Conservation (phyloP, 2,113 vertebrate genomes). For the Pantherophis guttatus region DNA sequence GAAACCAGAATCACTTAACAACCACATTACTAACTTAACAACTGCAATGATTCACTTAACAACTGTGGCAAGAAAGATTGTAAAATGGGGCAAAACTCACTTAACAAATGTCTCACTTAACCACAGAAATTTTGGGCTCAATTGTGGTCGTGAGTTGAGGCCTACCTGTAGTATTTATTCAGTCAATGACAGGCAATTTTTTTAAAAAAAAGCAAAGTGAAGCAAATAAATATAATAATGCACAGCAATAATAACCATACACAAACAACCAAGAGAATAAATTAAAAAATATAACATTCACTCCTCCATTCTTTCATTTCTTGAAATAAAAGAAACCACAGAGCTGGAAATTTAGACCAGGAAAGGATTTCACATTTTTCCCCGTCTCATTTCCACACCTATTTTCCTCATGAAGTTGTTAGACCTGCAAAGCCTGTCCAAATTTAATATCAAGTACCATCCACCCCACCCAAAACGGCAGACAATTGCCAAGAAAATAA, state of each 20-base stretch:
- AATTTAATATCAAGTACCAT: conserved; percentile 52
- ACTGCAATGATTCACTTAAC: no score
- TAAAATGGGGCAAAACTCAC: no score
- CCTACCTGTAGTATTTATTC: neutral
- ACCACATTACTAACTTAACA: no score
- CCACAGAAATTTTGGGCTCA: no score
- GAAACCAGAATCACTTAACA: no score
- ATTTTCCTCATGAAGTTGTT: neutral
- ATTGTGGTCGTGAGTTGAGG: no score
- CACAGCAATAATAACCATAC: neutral
- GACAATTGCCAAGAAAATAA: conserved; percentile 79
- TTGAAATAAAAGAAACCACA: neutral
- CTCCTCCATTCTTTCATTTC: neutral
- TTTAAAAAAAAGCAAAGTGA: neutral
- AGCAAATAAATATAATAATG: neutral
- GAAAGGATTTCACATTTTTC: neutral
- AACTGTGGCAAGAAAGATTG: no score
- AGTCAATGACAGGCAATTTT: neutral
- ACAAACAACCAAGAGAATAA: neutral
- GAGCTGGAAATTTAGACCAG: neutral
- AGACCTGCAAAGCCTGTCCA: neutral
- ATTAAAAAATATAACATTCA: neutral
- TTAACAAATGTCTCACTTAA: no score
- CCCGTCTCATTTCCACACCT: neutral
- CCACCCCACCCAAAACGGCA: conserved; percentile 78